Evolutionary conservation across 2,888 invertebrate species (phyloP), one percentile per base, ranked within the genome.

Genomic region (Ametastegia equiseti): DNA sequence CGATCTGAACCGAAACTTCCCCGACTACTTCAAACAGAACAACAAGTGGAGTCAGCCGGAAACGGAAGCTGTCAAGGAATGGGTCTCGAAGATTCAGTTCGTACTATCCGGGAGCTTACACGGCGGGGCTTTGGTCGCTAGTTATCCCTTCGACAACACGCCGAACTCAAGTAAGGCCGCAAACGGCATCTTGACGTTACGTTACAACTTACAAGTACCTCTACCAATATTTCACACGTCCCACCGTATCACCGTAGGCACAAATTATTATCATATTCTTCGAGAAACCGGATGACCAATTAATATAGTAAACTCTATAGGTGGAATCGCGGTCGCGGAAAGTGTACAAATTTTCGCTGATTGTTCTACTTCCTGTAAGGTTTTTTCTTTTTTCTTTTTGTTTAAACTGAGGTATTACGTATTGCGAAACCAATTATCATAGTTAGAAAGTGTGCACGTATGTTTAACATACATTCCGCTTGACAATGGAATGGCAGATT

Each of bases 111-210:
- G 98, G 67, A 98, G 98, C 86, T 93, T 99, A 80, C 99, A 99
- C 91, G 98, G 98, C 0, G 99, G 99, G 65, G 97, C 98, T 0
- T 93, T 99, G 83, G 98, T 99, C 15, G 99, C 98, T 65, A 98
- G 98, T 88, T 99, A 99, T 92, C 99, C 99, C 0, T 99, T 97
- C 92, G 99, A 99, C 92, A 98, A 98, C 92, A 98, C 97, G 4
- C 97, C 97, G 27, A 97, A 96, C 93, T 96, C 97, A 92, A 96
- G 98, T 98, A 96, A 96, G 96, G 94, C 89, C 88, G 75, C 84
- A 81, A 80, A 65, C 33, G 45, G 60, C 36, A 50, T 80, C 33
- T 77, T 19, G n/a, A 42, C 19, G 13, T 23, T 30, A 23, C 33
- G n/a, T n/a, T n/a, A n/a, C n/a, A n/a, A n/a, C n/a, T n/a, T n/a